A percentile compares a stretch with the other conserved stretches of the same genome.
Conservation (phyloP, 2,113 vertebrate species). For the Thamnaconus septentrionalis region DNA sequence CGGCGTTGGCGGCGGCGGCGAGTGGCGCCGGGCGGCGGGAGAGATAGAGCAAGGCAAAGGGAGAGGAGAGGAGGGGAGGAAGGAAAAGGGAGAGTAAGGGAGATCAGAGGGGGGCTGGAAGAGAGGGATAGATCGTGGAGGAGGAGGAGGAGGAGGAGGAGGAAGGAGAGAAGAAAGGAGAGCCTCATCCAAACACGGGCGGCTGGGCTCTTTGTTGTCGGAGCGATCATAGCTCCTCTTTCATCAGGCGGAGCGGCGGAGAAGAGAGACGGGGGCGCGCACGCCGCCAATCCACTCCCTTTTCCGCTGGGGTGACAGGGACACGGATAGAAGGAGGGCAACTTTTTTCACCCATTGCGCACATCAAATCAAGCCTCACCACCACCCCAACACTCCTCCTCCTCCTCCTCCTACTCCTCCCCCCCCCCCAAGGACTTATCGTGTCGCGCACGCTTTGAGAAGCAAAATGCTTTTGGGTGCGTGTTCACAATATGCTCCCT, state of each 20-base stretch:
- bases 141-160: slow-evolving; percentile 44
- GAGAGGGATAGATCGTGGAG: slow-evolving; percentile 55
- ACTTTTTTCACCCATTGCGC: slow-evolving; percentile 59
- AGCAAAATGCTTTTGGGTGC: slow-evolving; percentile 44
- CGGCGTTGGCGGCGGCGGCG: slow-evolving; percentile 51
- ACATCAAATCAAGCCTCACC: slow-evolving; percentile 55
- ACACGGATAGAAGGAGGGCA: slow-evolving; percentile 65
- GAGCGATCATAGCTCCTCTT: slow-evolving; percentile 78
- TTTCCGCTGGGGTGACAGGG: slow-evolving; percentile 65
- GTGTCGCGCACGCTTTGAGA: slow-evolving; percentile 44
- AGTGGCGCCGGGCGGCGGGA: slow-evolving; percentile 61
- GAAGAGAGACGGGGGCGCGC: slow-evolving; percentile 52
- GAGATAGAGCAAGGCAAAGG: slow-evolving; percentile 61
- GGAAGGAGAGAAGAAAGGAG: slow-evolving; percentile 76
- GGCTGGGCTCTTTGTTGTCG: slow-evolving; percentile 78
- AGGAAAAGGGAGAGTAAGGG: slow-evolving; percentile 60
- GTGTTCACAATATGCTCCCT: slow-evolving; percentile 33
- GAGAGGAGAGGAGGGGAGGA: slow-evolving; percentile 7
- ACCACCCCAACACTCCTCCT: too few species aligned
- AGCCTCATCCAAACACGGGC: slow-evolving; percentile 77
- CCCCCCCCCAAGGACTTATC: slow-evolving; percentile 63
- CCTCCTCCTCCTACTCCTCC: too few species aligned
- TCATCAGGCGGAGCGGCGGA: slow-evolving; percentile 74
- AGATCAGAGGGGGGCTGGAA: slow-evolving; percentile 72
- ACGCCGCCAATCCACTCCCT: slow-evolving; percentile 65